Evolutionary conservation across 2,113 vertebrate species (phyloP).

Genomic region (Hystrix cristata): DNA sequence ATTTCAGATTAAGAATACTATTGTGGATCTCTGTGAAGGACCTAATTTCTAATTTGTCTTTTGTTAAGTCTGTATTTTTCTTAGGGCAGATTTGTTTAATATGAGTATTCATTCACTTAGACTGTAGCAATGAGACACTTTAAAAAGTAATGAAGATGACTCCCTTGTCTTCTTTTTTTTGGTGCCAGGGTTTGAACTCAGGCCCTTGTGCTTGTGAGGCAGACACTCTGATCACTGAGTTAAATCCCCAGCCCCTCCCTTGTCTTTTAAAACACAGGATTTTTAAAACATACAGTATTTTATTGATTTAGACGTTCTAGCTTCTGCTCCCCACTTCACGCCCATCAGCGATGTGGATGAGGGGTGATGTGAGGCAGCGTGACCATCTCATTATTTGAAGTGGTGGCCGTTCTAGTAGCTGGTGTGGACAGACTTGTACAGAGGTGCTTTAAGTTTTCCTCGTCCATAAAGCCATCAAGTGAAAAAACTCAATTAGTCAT

Average conservation of each 20-base stretch:
- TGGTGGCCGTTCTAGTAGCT: not conserved
- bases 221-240: no score
- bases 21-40: constrained; percentile 27
- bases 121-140: not conserved
- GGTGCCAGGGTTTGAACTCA: no score
- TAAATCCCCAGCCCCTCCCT: not conserved
- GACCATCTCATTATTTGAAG: not conserved
- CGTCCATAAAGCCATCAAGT: constrained; percentile 28
- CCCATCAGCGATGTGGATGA: not conserved
- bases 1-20: not conserved
- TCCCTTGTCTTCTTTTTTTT: not conserved
- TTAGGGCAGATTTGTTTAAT: not conserved
- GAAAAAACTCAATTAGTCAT: constrained; percentile 45
- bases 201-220: no score
- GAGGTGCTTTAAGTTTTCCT: constrained; percentile 23
- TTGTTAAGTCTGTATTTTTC: constrained; percentile 26
- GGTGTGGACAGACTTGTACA: not conserved
- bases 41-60: constrained; percentile 25
- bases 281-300: constrained; percentile 3
- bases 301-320: not conserved
- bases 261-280: not conserved
- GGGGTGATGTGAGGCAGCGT: not conserved
- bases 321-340: not conserved
- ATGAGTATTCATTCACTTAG: not conserved
- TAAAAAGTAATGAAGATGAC: not conserved